A percentile compares a stretch with the other conserved stretches of the same genome.
These are phyloP conservation scores for Botia almorhae DNA, from an alignment of 2,797 vertebrate genomes.

Conservation along the genomic window DNA sequence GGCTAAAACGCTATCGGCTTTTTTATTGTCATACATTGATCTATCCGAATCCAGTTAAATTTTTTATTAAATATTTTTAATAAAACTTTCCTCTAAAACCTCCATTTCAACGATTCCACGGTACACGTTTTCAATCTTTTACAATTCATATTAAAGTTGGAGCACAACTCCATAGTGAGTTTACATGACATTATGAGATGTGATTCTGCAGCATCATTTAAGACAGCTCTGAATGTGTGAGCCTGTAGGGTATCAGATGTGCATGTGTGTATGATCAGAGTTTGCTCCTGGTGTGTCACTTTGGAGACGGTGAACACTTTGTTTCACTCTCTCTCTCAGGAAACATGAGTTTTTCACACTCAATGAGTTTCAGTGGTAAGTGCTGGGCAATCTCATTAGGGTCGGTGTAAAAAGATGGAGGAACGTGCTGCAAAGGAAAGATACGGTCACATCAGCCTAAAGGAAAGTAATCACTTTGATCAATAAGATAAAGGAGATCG, in stretches of 20 bases:
- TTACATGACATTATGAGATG: slow-evolving; percentile 3
- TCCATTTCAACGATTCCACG: not conserved
- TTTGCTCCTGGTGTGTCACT: slow-evolving; percentile 26
- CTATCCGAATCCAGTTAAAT: not conserved
- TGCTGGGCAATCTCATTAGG: slow-evolving; percentile 94
- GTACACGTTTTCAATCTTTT: not conserved
- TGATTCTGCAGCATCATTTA: slow-evolving; percentile 22
- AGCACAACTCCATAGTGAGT: slow-evolving; percentile 9
- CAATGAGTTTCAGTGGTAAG: slow-evolving; percentile 85
- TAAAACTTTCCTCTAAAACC: slow-evolving; percentile 2
- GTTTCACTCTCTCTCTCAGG: slow-evolving; percentile 65
- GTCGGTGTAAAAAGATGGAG: slow-evolving; percentile 89
- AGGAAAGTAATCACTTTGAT: too few species aligned
- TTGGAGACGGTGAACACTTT: not conserved
- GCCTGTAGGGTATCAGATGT: not conserved
- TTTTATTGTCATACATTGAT: not conserved
- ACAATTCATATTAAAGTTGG: not conserved
- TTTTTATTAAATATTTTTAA: slow-evolving; percentile 24
- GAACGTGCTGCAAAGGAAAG: slow-evolving; percentile 76
- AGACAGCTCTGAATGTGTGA: not conserved
- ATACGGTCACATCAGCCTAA: not conserved
- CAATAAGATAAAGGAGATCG: not conserved
- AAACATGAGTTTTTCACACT: slow-evolving; percentile 89
- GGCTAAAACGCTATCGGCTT: not conserved
- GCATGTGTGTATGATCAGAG: not conserved